These are phyloP conservation scores for Goniozus legneri DNA, from an alignment of 1,140 invertebrate species.

Conservation along the genomic window DNA sequence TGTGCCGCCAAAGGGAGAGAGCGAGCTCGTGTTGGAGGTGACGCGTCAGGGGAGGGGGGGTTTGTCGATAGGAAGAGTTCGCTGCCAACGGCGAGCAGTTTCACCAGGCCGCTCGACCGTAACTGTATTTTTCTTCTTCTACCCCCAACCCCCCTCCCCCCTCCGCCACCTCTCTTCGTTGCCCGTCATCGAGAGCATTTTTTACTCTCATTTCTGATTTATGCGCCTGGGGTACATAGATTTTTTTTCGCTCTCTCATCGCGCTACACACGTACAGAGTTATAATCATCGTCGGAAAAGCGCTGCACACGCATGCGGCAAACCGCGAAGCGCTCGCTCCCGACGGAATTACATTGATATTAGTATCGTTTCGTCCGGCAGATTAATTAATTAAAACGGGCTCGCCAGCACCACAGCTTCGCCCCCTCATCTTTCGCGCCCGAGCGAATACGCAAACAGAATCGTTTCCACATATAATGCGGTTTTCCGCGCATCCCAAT, in stretches of 20 bases:
- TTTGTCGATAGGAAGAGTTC: conserved; percentile 30
- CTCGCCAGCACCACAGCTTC: no score
- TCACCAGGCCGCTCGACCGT: conserved; percentile 27
- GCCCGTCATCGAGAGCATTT: no score
- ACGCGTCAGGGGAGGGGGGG: conserved; percentile 25
- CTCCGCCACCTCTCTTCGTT: background rate
- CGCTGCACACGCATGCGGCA: conserved; percentile 35
- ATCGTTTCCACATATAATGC: no score
- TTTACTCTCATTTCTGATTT: no score
- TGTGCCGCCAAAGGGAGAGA: conserved; percentile 47
- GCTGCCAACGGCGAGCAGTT: conserved; percentile 40
- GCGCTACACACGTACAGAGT: conserved; percentile 18
- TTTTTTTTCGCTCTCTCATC: conserved; percentile 13
- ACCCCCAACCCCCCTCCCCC: conserved; percentile 1
- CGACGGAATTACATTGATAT: conserved; percentile 48
- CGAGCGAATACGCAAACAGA: no score
- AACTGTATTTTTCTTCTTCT: conserved; percentile 17
- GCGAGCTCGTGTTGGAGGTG: conserved; percentile 29
- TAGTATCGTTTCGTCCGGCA: conserved; percentile 39
- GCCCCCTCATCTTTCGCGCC: no score
- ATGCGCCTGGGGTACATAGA: no score
- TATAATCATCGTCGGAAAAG: conserved; percentile 37
- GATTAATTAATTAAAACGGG: conserved; percentile 55
- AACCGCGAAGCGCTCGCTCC: conserved; percentile 35
- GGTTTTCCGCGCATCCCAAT: no score